Conservation (phyloP, 2,888 invertebrate species). For the Piscicola geometra region DNA sequence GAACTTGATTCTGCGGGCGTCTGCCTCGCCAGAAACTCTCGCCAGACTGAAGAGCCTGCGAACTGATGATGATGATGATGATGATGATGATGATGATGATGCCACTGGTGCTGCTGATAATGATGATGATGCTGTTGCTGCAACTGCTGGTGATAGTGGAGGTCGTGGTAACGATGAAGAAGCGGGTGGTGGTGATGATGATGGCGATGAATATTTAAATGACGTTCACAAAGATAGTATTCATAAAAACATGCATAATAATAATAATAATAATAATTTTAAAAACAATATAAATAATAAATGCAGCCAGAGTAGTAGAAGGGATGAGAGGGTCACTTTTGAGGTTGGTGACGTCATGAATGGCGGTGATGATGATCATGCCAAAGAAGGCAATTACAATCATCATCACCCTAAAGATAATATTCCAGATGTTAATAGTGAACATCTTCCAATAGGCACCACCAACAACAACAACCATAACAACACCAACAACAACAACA, state of each 20-base stretch:
- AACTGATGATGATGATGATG: not conserved
- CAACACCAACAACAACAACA: not conserved
- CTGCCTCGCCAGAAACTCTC: constrained; percentile 71
- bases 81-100: not conserved
- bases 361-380: too few relatives aligned
- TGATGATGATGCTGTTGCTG: not conserved
- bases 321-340: too few relatives aligned
- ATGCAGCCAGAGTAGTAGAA: too few relatives aligned
- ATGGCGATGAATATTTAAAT: not conserved
- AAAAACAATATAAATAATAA: too few relatives aligned
- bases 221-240: not conserved
- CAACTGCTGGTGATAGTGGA: not conserved
- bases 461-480: not conserved
- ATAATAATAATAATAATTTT: not conserved
- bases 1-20: constrained; percentile 78
- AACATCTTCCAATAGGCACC: not conserved
- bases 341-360: too few relatives aligned
- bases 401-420: too few relatives aligned
- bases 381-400: too few relatives aligned
- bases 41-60: constrained; percentile 33
- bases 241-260: not conserved
- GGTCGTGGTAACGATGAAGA: not conserved
- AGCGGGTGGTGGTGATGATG: not conserved
- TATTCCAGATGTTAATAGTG: too few relatives aligned
- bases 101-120: not conserved